A percentile compares a stretch with the other conserved stretches of the same genome.
phyloP scores from a whole-genome alignment of 2,888 invertebrate species.

The Dasysyrphus albostriatus region DNA sequence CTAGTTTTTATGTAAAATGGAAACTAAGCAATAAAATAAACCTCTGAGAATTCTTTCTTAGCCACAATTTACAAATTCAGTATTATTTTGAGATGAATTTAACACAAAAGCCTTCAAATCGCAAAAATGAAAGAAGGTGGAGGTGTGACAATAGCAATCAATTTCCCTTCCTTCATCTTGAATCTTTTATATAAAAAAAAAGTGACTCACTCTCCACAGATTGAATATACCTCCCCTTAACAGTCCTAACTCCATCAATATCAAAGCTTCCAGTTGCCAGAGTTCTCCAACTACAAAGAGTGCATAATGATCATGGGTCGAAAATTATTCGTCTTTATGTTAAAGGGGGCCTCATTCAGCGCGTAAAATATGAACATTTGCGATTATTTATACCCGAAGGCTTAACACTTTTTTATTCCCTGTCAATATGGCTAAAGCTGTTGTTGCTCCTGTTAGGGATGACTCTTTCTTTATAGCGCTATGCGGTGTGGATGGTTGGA shows the following conservation, averaged over 20 bases:
- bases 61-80: slow-evolving; percentile 1
- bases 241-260: slow-evolving; percentile 1
- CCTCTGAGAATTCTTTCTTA: slow-evolving; percentile 28
- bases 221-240: neutral
- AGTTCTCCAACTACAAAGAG: neutral
- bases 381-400: slow-evolving; percentile 76
- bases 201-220: neutral
- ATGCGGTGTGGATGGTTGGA: neutral
- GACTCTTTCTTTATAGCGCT: slow-evolving; percentile 1
- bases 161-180: slow-evolving; percentile 50
- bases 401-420: slow-evolving; percentile 62
- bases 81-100: slow-evolving; percentile 18
- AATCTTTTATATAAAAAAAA: neutral
- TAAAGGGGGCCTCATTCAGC: slow-evolving; percentile 52
- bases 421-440: slow-evolving; percentile 32
- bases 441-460: slow-evolving; percentile 69
- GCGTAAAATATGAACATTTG: slow-evolving; percentile 73
- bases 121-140: slow-evolving; percentile 63
- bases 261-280: slow-evolving; percentile 7
- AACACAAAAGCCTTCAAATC: slow-evolving; percentile 54
- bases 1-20: neutral
- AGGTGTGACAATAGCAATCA: slow-evolving; percentile 77
- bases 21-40: slow-evolving; percentile 46
- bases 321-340: slow-evolving; percentile 34
- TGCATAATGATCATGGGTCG: slow-evolving; percentile 30